Evolutionary conservation across 1,140 invertebrate species (phyloP).

Genomic region (Polypedilum pembai): DNA sequence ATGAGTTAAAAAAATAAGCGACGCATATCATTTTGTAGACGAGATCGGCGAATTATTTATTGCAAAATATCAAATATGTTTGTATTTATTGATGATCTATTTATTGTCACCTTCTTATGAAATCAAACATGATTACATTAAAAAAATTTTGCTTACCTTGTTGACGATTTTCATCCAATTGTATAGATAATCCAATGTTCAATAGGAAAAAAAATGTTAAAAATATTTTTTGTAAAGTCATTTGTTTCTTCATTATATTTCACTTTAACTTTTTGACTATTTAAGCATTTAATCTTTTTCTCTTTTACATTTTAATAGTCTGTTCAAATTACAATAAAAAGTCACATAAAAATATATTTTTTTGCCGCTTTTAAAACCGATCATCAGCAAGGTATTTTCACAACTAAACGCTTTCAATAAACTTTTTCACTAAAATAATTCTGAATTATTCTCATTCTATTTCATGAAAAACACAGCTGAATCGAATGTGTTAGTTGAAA

Average conservation of each 20-base stretch:
- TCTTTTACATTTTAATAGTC: not conserved
- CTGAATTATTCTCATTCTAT: conserved; percentile 12
- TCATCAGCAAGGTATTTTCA: not conserved
- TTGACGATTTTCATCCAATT: not conserved
- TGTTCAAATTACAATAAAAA: not conserved
- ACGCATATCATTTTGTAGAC: not conserved
- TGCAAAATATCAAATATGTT: not conserved
- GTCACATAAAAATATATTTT: not conserved
- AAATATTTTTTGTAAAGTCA: not conserved
- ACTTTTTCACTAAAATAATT: conserved; percentile 8
- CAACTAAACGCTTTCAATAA: not conserved
- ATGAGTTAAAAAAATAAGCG: conserved; percentile 15
- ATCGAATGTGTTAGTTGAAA: not conserved
- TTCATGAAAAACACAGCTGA: not conserved
- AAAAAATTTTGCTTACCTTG: not conserved
- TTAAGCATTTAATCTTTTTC: not conserved
- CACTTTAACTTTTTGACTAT: not conserved
- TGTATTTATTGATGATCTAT: not conserved
- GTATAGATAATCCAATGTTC: not conserved
- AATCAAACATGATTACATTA: no score
- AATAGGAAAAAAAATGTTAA: not conserved
- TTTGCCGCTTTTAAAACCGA: not conserved
- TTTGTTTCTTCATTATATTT: not conserved
- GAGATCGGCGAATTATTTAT: not conserved
- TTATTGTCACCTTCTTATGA: no score